Evolutionary conservation across 2,797 vertebrate genomes (phyloP), one percentile per base, ranked within the genome.

Genomic region (Aphelocoma californica): DNA sequence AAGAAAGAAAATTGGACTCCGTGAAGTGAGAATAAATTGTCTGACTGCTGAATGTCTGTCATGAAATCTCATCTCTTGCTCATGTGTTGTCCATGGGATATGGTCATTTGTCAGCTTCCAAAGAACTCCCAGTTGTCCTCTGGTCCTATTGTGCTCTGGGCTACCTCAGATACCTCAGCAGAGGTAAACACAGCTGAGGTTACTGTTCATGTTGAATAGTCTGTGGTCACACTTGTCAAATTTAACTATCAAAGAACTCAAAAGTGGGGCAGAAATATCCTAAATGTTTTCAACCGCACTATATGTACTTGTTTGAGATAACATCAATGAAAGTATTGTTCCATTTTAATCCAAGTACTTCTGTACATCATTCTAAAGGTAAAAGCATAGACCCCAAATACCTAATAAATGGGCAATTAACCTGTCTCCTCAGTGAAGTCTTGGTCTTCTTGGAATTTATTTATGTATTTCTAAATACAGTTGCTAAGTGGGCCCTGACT

Each of bases 301-400:
- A 1, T 4, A 3, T 0, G 7, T 69, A 17, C 12, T 29, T 45
- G 54, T 78, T 64, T 44, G 34, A 60, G 61, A 24, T 24, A 38
- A 29, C 0, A 0, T 5, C 7, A 0, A 31, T 78, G 51, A 44
- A 79, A 81, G 45, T 26, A 17, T n/a, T 0, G 0, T 40, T 81
- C 25, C 0, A 0, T 70, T 80, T 58, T 38, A n/a, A 66, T 11
- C 10, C 36, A 34, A 31, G 36, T n/a, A 19, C 8, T 36, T 86
- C 15, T 42, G 28, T 18, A 26, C 74, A 57, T 67, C 7, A 19
- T 64, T 72, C 23, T 42, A 17, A 66, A 86, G 23, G 58, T 34
- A 58, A 81, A 72, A 91, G 12, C 10, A 5, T 3, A 69, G 72
- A 23, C 48, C 36, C 51, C 77, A 88, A 75, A 70, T 32, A 9